Evolutionary conservation across 2,113 vertebrate species (phyloP).

Genomic region (Eptatretus burgeri): DNA sequence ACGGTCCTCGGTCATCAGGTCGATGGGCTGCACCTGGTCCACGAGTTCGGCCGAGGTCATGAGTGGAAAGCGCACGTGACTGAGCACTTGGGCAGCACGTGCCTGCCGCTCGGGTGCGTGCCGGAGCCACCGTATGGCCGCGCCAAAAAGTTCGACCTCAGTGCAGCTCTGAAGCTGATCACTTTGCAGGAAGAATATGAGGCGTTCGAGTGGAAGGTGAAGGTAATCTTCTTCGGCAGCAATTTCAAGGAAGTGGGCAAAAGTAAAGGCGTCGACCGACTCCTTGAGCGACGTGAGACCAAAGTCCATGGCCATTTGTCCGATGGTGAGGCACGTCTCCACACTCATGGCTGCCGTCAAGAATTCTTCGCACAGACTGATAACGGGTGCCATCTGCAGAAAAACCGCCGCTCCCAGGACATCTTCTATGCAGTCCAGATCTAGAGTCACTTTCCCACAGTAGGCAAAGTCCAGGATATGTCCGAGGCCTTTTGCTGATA

Average conservation of each 20-base stretch:
- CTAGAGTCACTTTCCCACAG: constrained; percentile 63
- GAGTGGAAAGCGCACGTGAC: constrained; percentile 71
- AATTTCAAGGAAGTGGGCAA: constrained; percentile 74
- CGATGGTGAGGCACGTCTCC: constrained; percentile 75
- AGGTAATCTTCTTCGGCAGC: constrained; percentile 73
- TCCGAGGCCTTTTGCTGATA: constrained; percentile 55
- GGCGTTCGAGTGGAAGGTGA: constrained; percentile 58
- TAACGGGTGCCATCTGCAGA: constrained; percentile 77
- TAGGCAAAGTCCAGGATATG: constrained; percentile 94
- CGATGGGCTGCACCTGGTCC: constrained; percentile 62
- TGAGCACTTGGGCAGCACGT: constrained; percentile 39
- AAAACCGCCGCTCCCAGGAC: constrained; percentile 85
- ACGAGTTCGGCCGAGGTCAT: constrained; percentile 78
- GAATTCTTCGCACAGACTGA: constrained; percentile 86
- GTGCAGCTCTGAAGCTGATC: constrained; percentile 64
- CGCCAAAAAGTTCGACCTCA: constrained; percentile 61
- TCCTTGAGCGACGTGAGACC: constrained; percentile 64
- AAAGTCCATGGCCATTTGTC: constrained; percentile 87
- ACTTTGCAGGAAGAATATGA: constrained; percentile 80
- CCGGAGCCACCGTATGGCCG: constrained; percentile 57
- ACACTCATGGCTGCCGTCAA: constrained; percentile 89
- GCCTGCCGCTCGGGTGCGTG: constrained; percentile 30
- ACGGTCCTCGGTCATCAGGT: constrained; percentile 82
- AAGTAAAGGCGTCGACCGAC: constrained; percentile 69
- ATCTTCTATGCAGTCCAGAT: constrained; percentile 81